phyloP scores from a whole-genome alignment of 2,888 invertebrate species.

The Bugula neritina region DNA sequence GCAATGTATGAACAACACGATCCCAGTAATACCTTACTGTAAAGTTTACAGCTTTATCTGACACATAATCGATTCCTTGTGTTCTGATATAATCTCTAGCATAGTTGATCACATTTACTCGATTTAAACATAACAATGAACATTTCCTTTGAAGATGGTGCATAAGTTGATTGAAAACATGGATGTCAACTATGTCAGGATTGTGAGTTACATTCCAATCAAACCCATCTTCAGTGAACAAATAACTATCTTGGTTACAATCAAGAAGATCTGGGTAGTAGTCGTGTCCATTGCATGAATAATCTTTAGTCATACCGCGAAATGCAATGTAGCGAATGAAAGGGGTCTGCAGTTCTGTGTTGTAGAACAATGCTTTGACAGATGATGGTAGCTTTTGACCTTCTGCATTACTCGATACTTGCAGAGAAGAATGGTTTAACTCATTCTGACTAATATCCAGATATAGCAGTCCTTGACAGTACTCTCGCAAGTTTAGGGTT shows the following conservation, averaged over 20 bases:
- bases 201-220: neutral
- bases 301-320: neutral
- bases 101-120: too few relatives aligned
- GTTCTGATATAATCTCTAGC: too few relatives aligned
- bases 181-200: too few relatives aligned
- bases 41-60: too few relatives aligned
- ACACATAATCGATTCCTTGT: too few relatives aligned
- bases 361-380: neutral
- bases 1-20: too few relatives aligned
- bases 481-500: neutral
- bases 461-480: neutral
- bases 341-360: neutral
- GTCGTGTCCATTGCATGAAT: neutral
- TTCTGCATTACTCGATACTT: too few relatives aligned
- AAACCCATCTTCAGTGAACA: neutral
- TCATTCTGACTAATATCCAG: neutral
- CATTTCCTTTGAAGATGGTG: too few relatives aligned
- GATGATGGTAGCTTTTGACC: neutral
- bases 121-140: too few relatives aligned
- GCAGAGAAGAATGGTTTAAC: neutral
- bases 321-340: neutral
- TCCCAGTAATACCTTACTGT: too few relatives aligned
- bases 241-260: neutral
- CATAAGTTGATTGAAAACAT: too few relatives aligned
- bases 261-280: neutral